Percentiles rank a stretch among this genome's conserved stretches.
Conservation (phyloP, 1,140 invertebrate genomes). For the Coelopa frigida region DNA sequence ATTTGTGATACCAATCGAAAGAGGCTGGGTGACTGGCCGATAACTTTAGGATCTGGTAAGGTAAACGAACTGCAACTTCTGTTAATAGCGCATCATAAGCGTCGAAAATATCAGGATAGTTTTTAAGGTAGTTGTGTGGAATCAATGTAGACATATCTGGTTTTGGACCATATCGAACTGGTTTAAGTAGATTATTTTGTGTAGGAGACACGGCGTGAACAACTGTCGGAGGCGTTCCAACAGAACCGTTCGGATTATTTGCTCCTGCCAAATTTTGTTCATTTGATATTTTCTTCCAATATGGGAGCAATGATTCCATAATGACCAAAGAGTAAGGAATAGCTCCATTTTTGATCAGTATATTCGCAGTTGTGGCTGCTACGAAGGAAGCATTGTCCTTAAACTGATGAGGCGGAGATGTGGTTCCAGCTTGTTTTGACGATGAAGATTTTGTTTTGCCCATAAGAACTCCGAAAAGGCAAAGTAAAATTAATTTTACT, state of each 20-base stretch:
- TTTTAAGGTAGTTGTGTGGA: slow-evolving; percentile 84
- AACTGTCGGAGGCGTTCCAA: neutral
- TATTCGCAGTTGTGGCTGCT: slow-evolving; percentile 66
- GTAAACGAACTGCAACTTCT: slow-evolving; percentile 87
- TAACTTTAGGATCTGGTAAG: slow-evolving; percentile 86
- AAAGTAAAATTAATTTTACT: slow-evolving; percentile 82
- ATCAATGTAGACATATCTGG: slow-evolving; percentile 96
- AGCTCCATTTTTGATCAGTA: slow-evolving; percentile 68
- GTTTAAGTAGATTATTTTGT: slow-evolving; percentile 61
- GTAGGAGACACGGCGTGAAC: slow-evolving; percentile 28
- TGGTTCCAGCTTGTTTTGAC: slow-evolving; percentile 41
- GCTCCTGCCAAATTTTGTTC: slow-evolving; percentile 45
- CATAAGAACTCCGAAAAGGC: slow-evolving; percentile 54
- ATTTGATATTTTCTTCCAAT: slow-evolving; percentile 57
- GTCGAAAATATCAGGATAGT: slow-evolving; percentile 89
- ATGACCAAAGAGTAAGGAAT: slow-evolving; percentile 77
- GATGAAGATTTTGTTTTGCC: slow-evolving; percentile 43
- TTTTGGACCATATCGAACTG: slow-evolving; percentile 68
- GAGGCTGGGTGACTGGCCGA: slow-evolving; percentile 48
- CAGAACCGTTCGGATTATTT: neutral
- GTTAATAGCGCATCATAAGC: slow-evolving; percentile 88
- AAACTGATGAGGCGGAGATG: slow-evolving; percentile 49
- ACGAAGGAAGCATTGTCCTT: slow-evolving; percentile 61
- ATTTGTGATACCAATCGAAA: slow-evolving; percentile 66
- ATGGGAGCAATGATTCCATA: slow-evolving; percentile 69